Evolutionary conservation across 2,113 vertebrate genomes (phyloP).

Genomic region (Dasyurus viverrinus): DNA sequence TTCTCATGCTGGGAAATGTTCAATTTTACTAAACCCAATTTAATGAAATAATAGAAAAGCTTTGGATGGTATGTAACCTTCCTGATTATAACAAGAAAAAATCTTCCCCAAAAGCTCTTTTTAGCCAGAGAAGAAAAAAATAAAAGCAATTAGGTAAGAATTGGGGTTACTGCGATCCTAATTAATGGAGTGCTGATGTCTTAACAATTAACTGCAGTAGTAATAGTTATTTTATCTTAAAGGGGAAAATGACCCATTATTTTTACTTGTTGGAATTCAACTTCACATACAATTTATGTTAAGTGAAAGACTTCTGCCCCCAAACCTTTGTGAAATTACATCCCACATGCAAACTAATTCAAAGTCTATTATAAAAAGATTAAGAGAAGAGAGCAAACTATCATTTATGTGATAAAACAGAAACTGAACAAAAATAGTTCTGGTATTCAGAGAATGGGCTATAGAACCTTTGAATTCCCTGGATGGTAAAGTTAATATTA

Average conservation of each 20-base stretch:
- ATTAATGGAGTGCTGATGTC: constrained; percentile 31
- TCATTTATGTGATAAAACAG: constrained; percentile 18
- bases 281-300: constrained; percentile 1
- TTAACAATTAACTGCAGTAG: not conserved
- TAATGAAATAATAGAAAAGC: constrained; percentile 36
- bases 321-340: not conserved
- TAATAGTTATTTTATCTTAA: constrained; percentile 34
- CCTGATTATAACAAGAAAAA: constrained; percentile 35
- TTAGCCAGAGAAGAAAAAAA: constrained; percentile 20
- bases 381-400: constrained; percentile 4
- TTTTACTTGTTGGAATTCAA: constrained; percentile 16
- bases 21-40: constrained; percentile 25
- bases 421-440: not conserved
- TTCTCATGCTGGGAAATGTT: not conserved
- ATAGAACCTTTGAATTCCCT: not conserved
- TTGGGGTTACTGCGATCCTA: constrained; percentile 18
- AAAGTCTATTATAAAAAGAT: not conserved
- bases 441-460: not conserved
- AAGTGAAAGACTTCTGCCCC: constrained; percentile 12
- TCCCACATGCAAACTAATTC: constrained; percentile 21
- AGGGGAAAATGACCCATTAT: constrained; percentile 30
- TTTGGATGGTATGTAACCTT: constrained; percentile 17
- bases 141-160: constrained; percentile 39
- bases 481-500: not conserved
- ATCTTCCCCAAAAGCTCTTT: not conserved